Conservation (phyloP, 2,797 vertebrate species). For the Phoxinus dragarum region DNA sequence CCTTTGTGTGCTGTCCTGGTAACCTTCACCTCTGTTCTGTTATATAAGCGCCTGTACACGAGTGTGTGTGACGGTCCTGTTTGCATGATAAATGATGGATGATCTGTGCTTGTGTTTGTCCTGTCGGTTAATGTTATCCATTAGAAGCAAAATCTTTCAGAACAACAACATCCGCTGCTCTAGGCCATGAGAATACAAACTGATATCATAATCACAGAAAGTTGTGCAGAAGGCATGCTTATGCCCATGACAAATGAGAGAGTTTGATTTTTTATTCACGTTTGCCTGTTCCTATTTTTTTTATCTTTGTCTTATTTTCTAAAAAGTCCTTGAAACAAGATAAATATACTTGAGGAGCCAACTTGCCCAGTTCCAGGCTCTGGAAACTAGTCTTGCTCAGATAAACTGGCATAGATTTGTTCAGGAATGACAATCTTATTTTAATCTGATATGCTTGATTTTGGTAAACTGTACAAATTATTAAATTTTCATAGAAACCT, state of each 20-base stretch:
- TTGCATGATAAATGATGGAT: background rate
- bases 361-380: background rate
- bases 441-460: background rate
- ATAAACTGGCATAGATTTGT: background rate
- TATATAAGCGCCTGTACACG: background rate
- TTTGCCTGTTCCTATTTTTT: background rate
- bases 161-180: background rate
- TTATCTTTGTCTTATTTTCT: background rate
- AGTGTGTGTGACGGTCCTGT: background rate
- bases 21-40: slow-evolving; percentile 6
- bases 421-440: background rate
- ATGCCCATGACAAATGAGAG: background rate
- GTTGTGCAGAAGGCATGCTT: background rate
- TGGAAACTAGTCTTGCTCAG: background rate
- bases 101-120: background rate
- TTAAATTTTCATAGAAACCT: background rate
- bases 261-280: background rate
- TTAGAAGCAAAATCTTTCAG: slow-evolving; percentile 2
- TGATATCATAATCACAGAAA: background rate
- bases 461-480: background rate
- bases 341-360: background rate
- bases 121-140: background rate
- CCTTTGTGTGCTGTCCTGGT: slow-evolving; percentile 32
- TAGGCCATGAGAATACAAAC: background rate
- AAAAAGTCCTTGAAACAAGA: background rate